These are phyloP conservation scores for Nesidiocoris tenuis DNA, from an alignment of 2,888 invertebrate species.

Conservation along the genomic window DNA sequence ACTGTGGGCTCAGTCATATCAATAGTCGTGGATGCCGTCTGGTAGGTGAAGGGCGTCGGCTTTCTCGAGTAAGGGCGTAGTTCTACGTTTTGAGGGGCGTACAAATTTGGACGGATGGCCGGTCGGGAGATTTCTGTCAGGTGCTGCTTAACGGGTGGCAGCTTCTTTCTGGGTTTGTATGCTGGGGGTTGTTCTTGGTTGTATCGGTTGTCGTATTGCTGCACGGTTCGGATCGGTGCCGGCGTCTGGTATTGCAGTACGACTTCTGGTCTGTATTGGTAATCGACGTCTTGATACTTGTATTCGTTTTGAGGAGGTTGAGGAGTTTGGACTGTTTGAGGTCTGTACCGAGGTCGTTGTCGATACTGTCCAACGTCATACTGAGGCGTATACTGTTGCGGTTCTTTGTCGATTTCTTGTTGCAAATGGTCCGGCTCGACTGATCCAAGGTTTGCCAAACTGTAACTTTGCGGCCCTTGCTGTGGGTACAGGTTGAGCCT, in stretches of 20 bases:
- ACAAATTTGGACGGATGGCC: not conserved
- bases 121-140: constrained; percentile 29
- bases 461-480: not conserved
- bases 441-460: not conserved
- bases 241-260: constrained; percentile 31
- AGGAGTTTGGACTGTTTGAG: not conserved
- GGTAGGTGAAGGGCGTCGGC: not conserved
- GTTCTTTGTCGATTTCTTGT: constrained; percentile 2
- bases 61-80: not conserved
- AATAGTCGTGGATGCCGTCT: not conserved
- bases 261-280: constrained; percentile 20
- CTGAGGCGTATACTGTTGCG: constrained; percentile 8
- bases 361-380: not conserved
- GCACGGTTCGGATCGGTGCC: not conserved
- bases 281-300: not conserved
- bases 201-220: not conserved
- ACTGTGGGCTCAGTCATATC: constrained; percentile 30
- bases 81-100: constrained; percentile 4
- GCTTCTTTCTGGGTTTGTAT: constrained; percentile 9
- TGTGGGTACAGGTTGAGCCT: constrained; percentile 9
- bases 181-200: constrained; percentile 12
- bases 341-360: not conserved
- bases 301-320: constrained; percentile 5
- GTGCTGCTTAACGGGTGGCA: constrained; percentile 23
- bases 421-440: constrained; percentile 8